Evolutionary conservation across 2,888 invertebrate genomes (phyloP), one percentile per base, ranked within the genome.

Genomic region (Brachyptera risi): DNA sequence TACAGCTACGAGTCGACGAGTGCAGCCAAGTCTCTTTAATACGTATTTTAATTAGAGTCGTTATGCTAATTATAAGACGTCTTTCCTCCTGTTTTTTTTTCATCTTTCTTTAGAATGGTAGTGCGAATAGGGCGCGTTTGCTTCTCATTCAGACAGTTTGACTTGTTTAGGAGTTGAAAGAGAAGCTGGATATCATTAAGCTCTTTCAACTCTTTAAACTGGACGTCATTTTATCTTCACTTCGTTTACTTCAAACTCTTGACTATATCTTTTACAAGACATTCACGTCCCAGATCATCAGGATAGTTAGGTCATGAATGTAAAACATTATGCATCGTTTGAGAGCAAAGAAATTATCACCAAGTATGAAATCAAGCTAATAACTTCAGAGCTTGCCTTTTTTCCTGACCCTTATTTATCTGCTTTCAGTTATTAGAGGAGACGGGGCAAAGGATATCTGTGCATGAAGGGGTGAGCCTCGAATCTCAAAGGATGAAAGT

Each of bases 21-120:
- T 62, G 62, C 62, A 62, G 58, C 59, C 61, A 50, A 37, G 24
- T 54, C 27, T 44, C 59, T 57, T 63, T 63, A 61, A 60, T 63
- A 60, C 64, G 82, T 83, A 83, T 83, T 83, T 83, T 83, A 83
- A 83, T 83, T 83, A 83, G 82, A 79, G 80, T 83, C 83, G 83
- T 83, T 83, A 83, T 83, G 75, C 75, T 75, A 75, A 75, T 75
- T 73, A 73, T 68, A 69, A 70, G 69, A 71, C 72, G 71, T 72
- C 56, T 54, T 59, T 56, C 37, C 38, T 42, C 56, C 38, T 35
- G 38, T 56, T 56, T 42, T 42, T 56, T 56, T 40, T 26, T 2
- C 51, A 26, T 1, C 40, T 3, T 23, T n/a, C 47, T 24, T 11
- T 24, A 54, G 47, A 60, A 50, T 60, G 56, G 27, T 54, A 42